These are phyloP conservation scores for Manacus vitellinus DNA, from an alignment of 2,113 vertebrate genomes.

Conservation along the genomic window DNA sequence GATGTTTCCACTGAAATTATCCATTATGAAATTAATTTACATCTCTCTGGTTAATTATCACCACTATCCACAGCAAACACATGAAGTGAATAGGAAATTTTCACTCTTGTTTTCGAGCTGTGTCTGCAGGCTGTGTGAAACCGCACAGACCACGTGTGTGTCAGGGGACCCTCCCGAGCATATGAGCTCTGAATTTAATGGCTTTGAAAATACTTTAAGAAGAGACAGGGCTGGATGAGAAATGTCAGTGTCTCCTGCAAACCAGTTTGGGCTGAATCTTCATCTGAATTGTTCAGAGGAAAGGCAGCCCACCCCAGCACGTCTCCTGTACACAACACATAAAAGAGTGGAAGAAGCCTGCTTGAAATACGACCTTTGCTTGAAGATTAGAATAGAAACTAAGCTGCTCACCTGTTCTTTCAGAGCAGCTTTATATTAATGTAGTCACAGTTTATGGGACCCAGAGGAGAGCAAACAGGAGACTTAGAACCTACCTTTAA, in stretches of 20 bases:
- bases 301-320: not conserved
- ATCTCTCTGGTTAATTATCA: constrained; percentile 32
- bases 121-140: not conserved
- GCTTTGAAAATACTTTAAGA: not conserved
- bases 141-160: not conserved
- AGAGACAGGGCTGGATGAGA: not conserved
- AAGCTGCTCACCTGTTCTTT: not conserved
- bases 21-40: constrained; percentile 30
- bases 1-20: constrained; percentile 24
- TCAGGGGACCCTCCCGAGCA: not conserved
- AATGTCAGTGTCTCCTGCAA: not conserved
- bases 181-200: not conserved
- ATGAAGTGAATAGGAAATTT: not conserved
- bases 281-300: not conserved
- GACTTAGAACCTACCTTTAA: not conserved
- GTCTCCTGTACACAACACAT: not conserved
- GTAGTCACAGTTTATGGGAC: not conserved
- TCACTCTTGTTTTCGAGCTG: not conserved
- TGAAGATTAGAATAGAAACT: not conserved
- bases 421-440: constrained; percentile 23
- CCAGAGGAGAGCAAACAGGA: constrained; percentile 11
- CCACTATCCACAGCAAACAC: not conserved
- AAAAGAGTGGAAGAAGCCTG: not conserved
- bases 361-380: not conserved
- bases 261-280: not conserved